Evolutionary conservation across 2,113 vertebrate genomes (phyloP).

Genomic region (Vireo altiloquus): DNA sequence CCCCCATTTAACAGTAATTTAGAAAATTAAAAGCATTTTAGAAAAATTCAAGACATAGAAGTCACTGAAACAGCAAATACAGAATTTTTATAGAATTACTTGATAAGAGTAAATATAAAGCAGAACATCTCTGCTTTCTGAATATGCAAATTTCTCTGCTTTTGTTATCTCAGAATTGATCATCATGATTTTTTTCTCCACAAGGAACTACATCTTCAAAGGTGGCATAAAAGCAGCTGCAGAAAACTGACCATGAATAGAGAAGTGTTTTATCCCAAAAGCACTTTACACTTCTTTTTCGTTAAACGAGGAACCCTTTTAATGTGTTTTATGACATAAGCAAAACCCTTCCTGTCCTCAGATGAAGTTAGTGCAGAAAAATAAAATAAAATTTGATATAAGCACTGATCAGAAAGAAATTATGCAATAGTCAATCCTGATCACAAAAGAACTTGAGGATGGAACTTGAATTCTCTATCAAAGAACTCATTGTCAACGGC

Average conservation of each 20-base stretch:
- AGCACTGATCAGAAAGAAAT: not conserved
- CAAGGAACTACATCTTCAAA: not conserved
- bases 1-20: not conserved
- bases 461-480: not conserved
- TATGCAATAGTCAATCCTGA: not conserved
- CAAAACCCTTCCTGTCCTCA: not conserved
- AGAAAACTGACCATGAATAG: not conserved
- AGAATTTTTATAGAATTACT: not conserved
- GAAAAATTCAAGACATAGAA: not conserved
- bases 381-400: not conserved
- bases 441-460: not conserved
- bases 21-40: not conserved
- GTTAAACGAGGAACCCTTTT: not conserved
- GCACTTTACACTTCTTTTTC: not conserved
- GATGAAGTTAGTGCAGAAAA: not conserved
- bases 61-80: not conserved
- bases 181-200: not conserved
- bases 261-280: not conserved
- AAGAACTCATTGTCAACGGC: rapidly evolving
- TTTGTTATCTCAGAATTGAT: not conserved
- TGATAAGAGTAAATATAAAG: not conserved
- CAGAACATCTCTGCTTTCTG: not conserved
- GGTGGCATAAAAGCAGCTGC: not conserved
- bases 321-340: not conserved
- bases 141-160: not conserved